phyloP scores from a whole-genome alignment of 2,888 invertebrate genomes.

The Drosophila birchii region DNA sequence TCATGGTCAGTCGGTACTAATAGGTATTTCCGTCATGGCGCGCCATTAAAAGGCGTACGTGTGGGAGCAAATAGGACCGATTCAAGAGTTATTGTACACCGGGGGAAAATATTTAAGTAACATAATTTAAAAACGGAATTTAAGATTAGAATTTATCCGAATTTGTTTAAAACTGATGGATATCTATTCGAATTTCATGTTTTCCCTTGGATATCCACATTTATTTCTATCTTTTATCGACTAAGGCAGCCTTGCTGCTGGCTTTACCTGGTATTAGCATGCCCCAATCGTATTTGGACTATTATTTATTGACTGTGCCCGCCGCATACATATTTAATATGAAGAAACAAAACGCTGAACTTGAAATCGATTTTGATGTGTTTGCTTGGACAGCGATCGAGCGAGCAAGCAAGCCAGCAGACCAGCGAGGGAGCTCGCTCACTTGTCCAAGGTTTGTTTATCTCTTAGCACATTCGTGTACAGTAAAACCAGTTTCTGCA shows the following conservation, averaged over 20 bases:
- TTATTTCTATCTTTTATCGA: background rate
- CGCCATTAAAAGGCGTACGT: conserved; percentile 60
- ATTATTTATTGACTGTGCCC: conserved; percentile 52
- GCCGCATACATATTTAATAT: conserved; percentile 53
- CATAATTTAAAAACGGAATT: too few species aligned
- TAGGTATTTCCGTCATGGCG: conserved; percentile 77
- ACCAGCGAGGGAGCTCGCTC: conserved; percentile 10
- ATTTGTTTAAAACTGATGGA: background rate
- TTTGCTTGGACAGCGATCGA: conserved; percentile 48
- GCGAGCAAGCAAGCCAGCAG: background rate
- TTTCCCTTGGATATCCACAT: background rate
- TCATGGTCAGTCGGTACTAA: conserved; percentile 62
- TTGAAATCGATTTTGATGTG: conserved; percentile 72
- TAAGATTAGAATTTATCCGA: background rate
- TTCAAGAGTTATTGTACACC: conserved; percentile 14
- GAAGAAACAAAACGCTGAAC: conserved; percentile 66
- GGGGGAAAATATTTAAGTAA: background rate
- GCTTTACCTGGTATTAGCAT: conserved; percentile 38
- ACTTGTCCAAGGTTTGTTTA: conserved; percentile 70
- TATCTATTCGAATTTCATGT: background rate
- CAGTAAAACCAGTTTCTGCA: conserved; percentile 67
- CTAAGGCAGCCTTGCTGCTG: conserved; percentile 46
- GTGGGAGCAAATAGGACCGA: conserved; percentile 44
- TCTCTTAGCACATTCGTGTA: conserved; percentile 57
- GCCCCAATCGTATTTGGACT: conserved; percentile 51